Percentiles rank a stretch among this genome's conserved stretches.
Conservation (phyloP, 2,113 vertebrate species). For the Manacus vitellinus region DNA sequence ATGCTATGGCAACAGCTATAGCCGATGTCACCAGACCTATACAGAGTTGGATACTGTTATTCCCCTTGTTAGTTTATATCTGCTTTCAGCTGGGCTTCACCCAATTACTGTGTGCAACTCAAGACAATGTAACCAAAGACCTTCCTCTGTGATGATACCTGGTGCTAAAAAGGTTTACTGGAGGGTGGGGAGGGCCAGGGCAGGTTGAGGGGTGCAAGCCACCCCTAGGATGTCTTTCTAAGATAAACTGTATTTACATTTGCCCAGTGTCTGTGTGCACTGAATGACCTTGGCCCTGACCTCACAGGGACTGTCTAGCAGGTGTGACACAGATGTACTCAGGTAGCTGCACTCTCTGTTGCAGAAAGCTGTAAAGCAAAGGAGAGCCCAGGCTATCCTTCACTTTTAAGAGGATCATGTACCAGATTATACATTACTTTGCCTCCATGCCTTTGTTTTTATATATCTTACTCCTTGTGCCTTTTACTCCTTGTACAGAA, state of each 20-base stretch:
- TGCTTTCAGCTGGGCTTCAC: neutral
- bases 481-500: neutral
- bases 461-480: neutral
- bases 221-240: neutral
- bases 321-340: neutral
- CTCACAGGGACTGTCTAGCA: neutral
- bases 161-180: neutral
- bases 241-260: constrained; percentile 9
- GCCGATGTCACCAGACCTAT: neutral
- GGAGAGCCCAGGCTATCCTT: neutral
- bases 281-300: neutral
- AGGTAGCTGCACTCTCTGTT: neutral
- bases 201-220: neutral
- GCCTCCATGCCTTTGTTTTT: neutral
- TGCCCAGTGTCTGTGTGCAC: neutral
- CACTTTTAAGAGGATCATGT: neutral
- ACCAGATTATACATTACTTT: neutral
- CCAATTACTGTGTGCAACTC: neutral
- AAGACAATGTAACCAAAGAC: neutral
- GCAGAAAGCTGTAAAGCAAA: neutral
- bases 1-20: neutral
- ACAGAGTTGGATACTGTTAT: neutral
- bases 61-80: neutral
- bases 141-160: neutral
- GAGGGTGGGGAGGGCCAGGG: neutral